Evolutionary conservation across 2,888 invertebrate genomes (phyloP).

Genomic region (Creontiades dilutus): DNA sequence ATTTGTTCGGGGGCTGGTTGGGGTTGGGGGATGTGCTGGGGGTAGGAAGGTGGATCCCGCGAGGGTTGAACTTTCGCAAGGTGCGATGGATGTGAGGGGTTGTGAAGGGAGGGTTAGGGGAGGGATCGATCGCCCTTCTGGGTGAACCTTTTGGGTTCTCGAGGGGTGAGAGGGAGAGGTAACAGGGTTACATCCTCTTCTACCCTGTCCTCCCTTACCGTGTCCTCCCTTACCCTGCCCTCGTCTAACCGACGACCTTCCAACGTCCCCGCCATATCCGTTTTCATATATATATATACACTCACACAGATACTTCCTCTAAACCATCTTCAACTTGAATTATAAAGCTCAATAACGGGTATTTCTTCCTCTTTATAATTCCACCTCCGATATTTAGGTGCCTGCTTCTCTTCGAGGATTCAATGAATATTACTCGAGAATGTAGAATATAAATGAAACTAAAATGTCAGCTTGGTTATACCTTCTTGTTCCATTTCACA

Average conservation of each 20-base stretch:
- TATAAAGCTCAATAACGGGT: not conserved
- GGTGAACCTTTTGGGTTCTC: not conserved
- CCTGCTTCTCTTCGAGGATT: not conserved
- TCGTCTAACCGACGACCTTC: not conserved
- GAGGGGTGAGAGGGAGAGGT: not conserved
- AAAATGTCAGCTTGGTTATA: no score
- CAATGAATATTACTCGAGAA: not conserved
- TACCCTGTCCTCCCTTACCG: not conserved
- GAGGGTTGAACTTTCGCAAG: constrained; percentile 9
- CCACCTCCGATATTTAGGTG: not conserved
- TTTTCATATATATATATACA: constrained; percentile 37
- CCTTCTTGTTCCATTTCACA: no score
- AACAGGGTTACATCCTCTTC: constrained; percentile 20
- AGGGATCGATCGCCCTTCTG: constrained; percentile 25
- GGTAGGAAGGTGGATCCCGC: not conserved
- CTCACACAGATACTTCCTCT: not conserved
- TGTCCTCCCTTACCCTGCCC: not conserved
- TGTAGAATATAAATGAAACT: no score
- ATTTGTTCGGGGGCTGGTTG: not conserved
- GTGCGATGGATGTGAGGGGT: not conserved
- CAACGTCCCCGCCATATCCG: not conserved
- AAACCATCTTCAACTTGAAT: not conserved
- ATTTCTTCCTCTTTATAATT: not conserved
- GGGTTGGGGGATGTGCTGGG: not conserved
- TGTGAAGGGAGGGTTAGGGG: not conserved